Evolutionary conservation across 2,797 vertebrate genomes (phyloP), one percentile per base, ranked within the genome.

Genomic region (Schizopygopsis malacanthus): DNA sequence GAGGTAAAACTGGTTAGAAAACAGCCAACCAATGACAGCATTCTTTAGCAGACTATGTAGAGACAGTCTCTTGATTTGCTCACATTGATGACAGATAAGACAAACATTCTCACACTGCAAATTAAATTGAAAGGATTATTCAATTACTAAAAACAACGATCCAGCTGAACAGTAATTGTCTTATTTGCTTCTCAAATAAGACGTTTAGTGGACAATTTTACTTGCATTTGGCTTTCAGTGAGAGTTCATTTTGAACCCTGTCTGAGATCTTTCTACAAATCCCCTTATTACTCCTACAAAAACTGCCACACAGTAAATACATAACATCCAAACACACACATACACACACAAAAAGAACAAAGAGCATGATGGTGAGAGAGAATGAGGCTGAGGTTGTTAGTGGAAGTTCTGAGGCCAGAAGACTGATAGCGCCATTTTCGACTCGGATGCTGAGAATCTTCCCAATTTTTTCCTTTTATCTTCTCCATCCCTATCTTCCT

Each of bases 351-450:
- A 43, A 61, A 82, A 81, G 71, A 86, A 70, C 37, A 70, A 77
- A 56, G n/a, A 63, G 77, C 9, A 16, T 16, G 50, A 59, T 41
- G 50, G 45, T 4, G 63, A 86, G 12, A 28, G 56, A 25, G 59
- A 45, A 59, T 13, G 0, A 33, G 61, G 16, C 52, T 61, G 54
- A 73, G 25, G 52, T 52, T 65, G 54, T 56, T 28, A 83, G 69
- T 71, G 82, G 52, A 87, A 69, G 71, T 63, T 59, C 75, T 65
- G 45, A 84, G 63, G 25, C 43, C 33, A n/a, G n/a, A 54, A 81
- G 70, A 82, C 65, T 47, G 82, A 81, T 83, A 87, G 83, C 54
- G 86, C 85, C 65, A 90, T 87, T 90, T 88, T 89, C 56, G 13
- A 56, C 86, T 56, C 69, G 72, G 78, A 87, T 77, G 85, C 89